These are phyloP conservation scores for Brachionus plicatilis DNA, from an alignment of 1,140 invertebrate genomes.

Conservation along the genomic window DNA sequence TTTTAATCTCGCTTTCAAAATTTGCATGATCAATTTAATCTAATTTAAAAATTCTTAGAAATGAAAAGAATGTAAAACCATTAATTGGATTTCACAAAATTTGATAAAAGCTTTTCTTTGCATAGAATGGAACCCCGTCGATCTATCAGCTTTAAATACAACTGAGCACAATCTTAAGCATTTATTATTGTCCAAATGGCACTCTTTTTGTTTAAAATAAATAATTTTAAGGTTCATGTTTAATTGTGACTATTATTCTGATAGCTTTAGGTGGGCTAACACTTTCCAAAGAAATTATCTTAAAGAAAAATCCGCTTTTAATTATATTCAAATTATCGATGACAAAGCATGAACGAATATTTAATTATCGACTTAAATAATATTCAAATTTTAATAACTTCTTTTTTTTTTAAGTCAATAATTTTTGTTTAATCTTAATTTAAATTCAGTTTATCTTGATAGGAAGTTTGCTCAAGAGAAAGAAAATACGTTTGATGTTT, in stretches of 20 bases:
- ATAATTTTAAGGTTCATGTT: neutral
- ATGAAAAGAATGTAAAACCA: neutral
- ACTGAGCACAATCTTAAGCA: neutral
- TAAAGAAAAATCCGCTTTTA: neutral
- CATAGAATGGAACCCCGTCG: neutral
- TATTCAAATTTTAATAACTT: neutral
- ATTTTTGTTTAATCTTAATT: neutral
- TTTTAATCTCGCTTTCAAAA: neutral
- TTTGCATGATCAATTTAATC: conserved; percentile 22
- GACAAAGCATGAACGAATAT: neutral
- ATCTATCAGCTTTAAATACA: neutral
- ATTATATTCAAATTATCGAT: neutral
- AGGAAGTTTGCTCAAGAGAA: neutral
- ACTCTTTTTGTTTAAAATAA: neutral
- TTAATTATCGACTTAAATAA: neutral
- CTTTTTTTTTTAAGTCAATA: neutral
- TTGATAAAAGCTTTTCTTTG: conserved; percentile 7
- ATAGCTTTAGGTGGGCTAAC: neutral
- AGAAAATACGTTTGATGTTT: neutral
- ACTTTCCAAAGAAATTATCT: neutral
- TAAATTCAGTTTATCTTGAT: neutral
- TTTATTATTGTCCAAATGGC: neutral
- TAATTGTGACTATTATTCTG: neutral
- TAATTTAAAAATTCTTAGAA: neutral
- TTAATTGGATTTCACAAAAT: neutral